Percentiles rank a stretch among this genome's conserved stretches.
Conservation (phyloP, 1,140 invertebrate species). For the Drosophila leontia region DNA sequence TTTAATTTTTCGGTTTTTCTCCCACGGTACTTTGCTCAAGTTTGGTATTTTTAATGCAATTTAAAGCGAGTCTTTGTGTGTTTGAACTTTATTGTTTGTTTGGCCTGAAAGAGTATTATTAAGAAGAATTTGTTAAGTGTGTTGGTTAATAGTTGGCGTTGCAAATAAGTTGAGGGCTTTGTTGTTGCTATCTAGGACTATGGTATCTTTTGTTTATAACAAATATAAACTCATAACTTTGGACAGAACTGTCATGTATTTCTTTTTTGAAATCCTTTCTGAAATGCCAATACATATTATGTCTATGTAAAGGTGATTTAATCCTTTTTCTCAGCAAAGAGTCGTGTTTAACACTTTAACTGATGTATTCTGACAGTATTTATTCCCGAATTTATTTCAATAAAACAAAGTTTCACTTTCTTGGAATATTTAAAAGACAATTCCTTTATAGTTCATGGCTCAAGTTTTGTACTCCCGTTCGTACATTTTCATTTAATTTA, state of each 20-base stretch:
- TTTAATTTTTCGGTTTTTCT: conserved; percentile 29
- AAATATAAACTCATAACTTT: neutral
- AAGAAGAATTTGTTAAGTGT: neutral
- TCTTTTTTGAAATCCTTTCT: neutral
- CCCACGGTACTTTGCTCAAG: conserved; percentile 15
- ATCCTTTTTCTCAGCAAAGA: neutral
- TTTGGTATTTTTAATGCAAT: conserved; percentile 25
- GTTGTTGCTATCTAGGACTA: no score
- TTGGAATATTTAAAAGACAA: neutral
- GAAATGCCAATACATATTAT: neutral
- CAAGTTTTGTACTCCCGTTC: neutral
- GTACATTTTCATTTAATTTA: conserved; percentile 13
- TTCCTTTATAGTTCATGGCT: conserved; percentile 8
- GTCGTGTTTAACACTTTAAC: neutral
- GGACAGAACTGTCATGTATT: neutral
- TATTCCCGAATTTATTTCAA: neutral
- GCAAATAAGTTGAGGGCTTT: no score
- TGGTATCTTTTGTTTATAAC: no score
- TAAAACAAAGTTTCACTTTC: neutral
- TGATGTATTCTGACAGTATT: neutral
- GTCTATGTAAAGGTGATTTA: neutral
- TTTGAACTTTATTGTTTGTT: conserved; percentile 25
- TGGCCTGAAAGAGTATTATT: conserved; percentile 6
- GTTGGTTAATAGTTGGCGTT: conserved; percentile 2
- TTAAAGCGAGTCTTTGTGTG: conserved; percentile 17